Base-by-base conservation (phyloP, 2,888 invertebrate species). In the Aromia moschata region DNA sequence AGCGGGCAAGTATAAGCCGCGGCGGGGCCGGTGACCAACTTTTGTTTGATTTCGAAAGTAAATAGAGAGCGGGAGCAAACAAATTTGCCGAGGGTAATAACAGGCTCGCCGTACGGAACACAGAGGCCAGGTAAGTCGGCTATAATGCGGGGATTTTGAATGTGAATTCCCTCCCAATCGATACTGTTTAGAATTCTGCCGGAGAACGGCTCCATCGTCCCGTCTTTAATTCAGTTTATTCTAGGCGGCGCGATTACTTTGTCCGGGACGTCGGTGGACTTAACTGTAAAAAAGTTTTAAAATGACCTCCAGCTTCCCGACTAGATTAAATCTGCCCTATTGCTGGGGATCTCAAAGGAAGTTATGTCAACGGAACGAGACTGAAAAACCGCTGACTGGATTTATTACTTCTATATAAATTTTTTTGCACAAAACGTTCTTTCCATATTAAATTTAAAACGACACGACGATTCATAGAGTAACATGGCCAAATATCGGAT, bases 191-290 rank as follows among this genome's bases (percentile, higher is more conserved):
- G 67, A 60, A 70, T 70, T 70, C 69, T 57, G 58, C 31, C 56
- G 58, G 64, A 60, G 65, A 63, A 63, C 61, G 49, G 60, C 64
- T 68, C 67, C 61, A 67, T 67, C 67, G 60, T 61, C 20, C 67
- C 60, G 67, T 68, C 69, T 70, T 69, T 68, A 70, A 69, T 69
- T 69, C 69, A 67, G 61, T 57, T 65, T 61, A 60, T 65, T 63
- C 63, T 51, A 64, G 70, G 66, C 65, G 63, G 65, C 58, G 65
- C 60, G 65, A 69, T 68, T 70, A 68, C 67, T 58, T 56, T 62
- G 66, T 62, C 60, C 60, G 54, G 64, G 52, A 56, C 55, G 12
- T 33, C 45, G 54, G 43, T 30, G 56, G 36, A 51, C 54, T 31
- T 49, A 43, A 44, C 15, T 52, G 45, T 11, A 51, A 38, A 56